phyloP scores from a whole-genome alignment of 2,113 vertebrate species.

The Ptilorrhoa leucosticta region DNA sequence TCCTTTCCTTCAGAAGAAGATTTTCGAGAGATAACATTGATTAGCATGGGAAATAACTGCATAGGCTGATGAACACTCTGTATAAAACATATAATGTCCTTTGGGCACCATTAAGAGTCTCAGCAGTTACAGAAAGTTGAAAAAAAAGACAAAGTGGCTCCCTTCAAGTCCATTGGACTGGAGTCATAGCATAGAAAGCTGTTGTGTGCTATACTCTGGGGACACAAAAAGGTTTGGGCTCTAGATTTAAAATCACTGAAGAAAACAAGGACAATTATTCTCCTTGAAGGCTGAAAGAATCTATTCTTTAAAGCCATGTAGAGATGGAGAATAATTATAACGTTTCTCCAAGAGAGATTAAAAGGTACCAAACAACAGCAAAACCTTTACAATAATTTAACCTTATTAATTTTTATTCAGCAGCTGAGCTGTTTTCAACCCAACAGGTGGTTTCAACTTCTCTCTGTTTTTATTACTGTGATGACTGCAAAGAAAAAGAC shows the following conservation, averaged over 20 bases:
- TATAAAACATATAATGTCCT: not conserved
- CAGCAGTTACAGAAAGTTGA: not conserved
- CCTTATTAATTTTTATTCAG: not conserved
- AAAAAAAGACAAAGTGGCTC: not conserved
- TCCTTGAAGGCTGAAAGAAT: not conserved
- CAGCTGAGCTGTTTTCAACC: not conserved
- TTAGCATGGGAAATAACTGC: not conserved
- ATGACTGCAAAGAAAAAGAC: not conserved
- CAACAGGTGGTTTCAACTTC: not conserved
- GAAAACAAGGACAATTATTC: not conserved
- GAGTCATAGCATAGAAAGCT: not conserved
- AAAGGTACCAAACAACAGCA: not conserved
- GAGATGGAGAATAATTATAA: not conserved
- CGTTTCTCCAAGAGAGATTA: not conserved
- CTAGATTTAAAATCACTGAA: not conserved
- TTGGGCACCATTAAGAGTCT: not conserved
- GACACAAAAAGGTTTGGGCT: not conserved
- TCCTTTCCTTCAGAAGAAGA: not conserved
- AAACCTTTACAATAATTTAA: not conserved
- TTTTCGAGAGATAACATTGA: not conserved
- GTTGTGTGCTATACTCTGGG: accelerated
- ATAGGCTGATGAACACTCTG: not conserved
- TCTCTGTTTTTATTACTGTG: not conserved
- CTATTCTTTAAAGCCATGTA: not conserved
- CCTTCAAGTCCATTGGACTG: not conserved